Evolutionary conservation across 2,113 vertebrate genomes (phyloP).

Genomic region (Oryctolagus cuniculus): DNA sequence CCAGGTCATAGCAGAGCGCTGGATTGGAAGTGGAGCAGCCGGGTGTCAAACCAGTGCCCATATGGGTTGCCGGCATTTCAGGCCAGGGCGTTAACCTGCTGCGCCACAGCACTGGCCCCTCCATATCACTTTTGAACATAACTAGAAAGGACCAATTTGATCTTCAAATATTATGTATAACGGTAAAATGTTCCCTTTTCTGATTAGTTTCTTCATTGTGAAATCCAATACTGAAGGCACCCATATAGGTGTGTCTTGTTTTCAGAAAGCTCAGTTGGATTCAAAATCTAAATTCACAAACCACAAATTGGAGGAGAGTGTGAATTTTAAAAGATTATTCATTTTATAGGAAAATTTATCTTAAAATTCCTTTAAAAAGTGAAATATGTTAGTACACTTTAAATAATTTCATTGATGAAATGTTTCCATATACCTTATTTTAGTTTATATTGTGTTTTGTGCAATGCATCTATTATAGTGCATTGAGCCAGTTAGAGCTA

Average conservation of each 20-base stretch:
- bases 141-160: neutral
- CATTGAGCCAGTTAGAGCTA: neutral
- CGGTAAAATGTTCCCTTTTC: neutral
- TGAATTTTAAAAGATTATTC: constrained; percentile 48
- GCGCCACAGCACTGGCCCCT: neutral
- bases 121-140: neutral
- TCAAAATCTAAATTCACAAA: constrained; percentile 3
- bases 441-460: neutral
- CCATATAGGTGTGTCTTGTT: neutral
- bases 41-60: too few relatives aligned
- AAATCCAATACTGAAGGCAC: neutral
- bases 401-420: constrained; percentile 28
- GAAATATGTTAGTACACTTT: neutral
- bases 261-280: constrained; percentile 18
- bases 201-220: constrained; percentile 10
- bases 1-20: too few relatives aligned
- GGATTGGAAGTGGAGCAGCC: too few relatives aligned
- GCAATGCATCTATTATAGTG: neutral
- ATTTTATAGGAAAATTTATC: neutral
- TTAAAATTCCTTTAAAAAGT: neutral
- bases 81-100: too few relatives aligned
- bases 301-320: neutral
- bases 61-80: too few relatives aligned
- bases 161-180: neutral
- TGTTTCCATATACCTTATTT: neutral